Evolutionary conservation across 2,888 invertebrate genomes (phyloP).

Genomic region (Heterodera filipjevi): DNA sequence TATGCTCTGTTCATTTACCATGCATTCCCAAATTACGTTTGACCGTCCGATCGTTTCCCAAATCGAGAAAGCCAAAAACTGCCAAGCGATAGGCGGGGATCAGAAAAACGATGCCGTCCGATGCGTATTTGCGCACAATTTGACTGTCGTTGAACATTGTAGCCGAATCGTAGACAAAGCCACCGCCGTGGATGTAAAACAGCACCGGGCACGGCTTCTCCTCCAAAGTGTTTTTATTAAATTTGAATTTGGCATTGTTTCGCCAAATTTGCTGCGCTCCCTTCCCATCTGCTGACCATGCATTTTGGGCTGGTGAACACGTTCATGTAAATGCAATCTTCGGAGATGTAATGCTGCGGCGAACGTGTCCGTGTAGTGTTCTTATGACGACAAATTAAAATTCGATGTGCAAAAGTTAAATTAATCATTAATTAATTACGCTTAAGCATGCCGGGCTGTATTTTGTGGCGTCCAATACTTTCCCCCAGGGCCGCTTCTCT

Average conservation of each 20-base stretch:
- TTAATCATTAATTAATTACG: slow-evolving; percentile 2
- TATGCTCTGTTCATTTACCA: slow-evolving; percentile 15
- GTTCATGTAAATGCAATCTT: slow-evolving; percentile 55
- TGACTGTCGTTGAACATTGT: slow-evolving; percentile 37
- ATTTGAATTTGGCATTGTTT: not conserved
- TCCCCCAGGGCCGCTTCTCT: slow-evolving; percentile 45
- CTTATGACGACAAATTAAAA: not conserved
- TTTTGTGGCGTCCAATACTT: slow-evolving; percentile 45
- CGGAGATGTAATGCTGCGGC: slow-evolving; percentile 51
- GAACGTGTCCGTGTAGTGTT: slow-evolving; percentile 49
- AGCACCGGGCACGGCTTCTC: slow-evolving; percentile 47
- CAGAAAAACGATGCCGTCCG: slow-evolving; percentile 31
- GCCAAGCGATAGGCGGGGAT: slow-evolving; percentile 36
- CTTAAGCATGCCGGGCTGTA: slow-evolving; percentile 55
- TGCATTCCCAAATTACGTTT: slow-evolving; percentile 30
- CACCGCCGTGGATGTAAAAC: slow-evolving; percentile 58
- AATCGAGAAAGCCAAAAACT: slow-evolving; percentile 34
- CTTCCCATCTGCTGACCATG: slow-evolving; percentile 29
- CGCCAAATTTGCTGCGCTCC: too few species aligned
- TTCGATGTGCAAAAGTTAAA: not conserved
- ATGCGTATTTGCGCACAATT: slow-evolving; percentile 34
- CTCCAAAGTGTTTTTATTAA: not conserved
- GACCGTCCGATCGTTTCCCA: slow-evolving; percentile 31
- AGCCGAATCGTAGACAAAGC: slow-evolving; percentile 48
- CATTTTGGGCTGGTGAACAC: slow-evolving; percentile 50